Base-by-base conservation (phyloP, 35 echinoderm and acorn worm genomes). In the Lytechinus pictus region DNA sequence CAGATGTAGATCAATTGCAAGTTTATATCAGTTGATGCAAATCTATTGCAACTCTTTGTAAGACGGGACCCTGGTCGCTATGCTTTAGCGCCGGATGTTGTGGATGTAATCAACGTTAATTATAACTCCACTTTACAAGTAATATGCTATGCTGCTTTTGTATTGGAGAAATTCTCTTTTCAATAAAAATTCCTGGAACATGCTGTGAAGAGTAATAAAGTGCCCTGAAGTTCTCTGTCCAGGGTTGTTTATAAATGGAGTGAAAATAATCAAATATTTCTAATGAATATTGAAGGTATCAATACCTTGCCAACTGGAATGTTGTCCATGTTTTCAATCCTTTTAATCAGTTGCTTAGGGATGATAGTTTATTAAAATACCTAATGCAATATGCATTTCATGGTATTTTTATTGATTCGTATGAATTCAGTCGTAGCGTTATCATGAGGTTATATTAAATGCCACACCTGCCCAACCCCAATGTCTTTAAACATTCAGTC, bases 271-370 rank as follows among this genome's bases (percentile, higher is more conserved):
- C 21, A 5, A 19, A 79, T 79, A 24, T 79, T 24, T 10, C 11
- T 5, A 57, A 71, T 79, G 16, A 79, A 79, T 79, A 7, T 79
- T n/a, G 66, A 24, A 79, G 19, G 21, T 0, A 79, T 79, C 66
- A 79, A 7, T 7, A n/a, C n/a, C n/a, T 79, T 79, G 66, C 66
- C 66, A 79, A 79, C n/a, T 79, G 9, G 21, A 24, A 79, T 79
- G 66, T 79, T 79, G 66, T 79, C 66, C 66, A 79, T 79, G 66
- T 79, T 79, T 79, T 79, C 66, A 79, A n/a, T 79, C 19, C n/a
- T 44, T 44, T 44, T 44, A 44, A 44, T 44, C 33, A 44, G 33
- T 44, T 44, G 33, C 33, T 44, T 44, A 44, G 33, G 33, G 33
- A 44, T 44, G 33, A 79, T 24, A 4, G 19, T n/a, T 24, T 79